Evolutionary conservation across 2,113 vertebrate species (phyloP).

Genomic region (Corythornis vintsioides): DNA sequence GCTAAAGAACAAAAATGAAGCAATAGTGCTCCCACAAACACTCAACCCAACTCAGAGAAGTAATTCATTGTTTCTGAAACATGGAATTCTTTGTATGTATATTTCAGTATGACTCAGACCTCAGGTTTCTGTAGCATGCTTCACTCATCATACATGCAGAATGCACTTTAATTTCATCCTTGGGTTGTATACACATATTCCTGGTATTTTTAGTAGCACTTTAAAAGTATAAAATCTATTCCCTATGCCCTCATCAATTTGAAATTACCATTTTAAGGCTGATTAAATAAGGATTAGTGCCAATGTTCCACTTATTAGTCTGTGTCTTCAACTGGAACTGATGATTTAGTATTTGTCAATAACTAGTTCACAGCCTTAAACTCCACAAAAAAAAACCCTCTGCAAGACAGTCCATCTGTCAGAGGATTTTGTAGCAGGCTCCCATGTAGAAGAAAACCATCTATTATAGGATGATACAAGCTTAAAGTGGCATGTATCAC

Average conservation of each 20-base stretch:
- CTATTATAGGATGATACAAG: constrained; percentile 77
- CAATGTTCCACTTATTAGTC: constrained; percentile 86
- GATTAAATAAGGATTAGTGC: constrained; percentile 87
- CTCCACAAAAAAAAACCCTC: constrained; percentile 64
- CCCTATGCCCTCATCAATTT: constrained; percentile 82
- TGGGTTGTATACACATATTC: constrained; percentile 65
- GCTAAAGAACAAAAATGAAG: background rate
- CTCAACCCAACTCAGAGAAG: background rate
- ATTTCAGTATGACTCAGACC: background rate
- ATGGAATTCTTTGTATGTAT: background rate
- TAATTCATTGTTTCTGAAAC: background rate
- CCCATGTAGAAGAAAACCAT: constrained; percentile 74
- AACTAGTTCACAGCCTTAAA: constrained; percentile 80
- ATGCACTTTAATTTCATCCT: constrained; percentile 75
- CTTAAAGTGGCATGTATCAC: constrained; percentile 79
- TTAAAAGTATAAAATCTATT: constrained; percentile 80
- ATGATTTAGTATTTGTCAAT: constrained; percentile 85
- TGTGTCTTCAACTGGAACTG: constrained; percentile 83
- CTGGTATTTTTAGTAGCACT: constrained; percentile 78
- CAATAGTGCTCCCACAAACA: background rate
- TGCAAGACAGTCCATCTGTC: constrained; percentile 76
- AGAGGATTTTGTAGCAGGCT: constrained; percentile 71
- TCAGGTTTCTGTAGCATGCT: constrained; percentile 28
- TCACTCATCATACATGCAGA: constrained; percentile 36
- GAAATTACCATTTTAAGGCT: constrained; percentile 85